Evolutionary conservation across 2,113 vertebrate genomes (phyloP).

Genomic region (Barbus barbus): DNA sequence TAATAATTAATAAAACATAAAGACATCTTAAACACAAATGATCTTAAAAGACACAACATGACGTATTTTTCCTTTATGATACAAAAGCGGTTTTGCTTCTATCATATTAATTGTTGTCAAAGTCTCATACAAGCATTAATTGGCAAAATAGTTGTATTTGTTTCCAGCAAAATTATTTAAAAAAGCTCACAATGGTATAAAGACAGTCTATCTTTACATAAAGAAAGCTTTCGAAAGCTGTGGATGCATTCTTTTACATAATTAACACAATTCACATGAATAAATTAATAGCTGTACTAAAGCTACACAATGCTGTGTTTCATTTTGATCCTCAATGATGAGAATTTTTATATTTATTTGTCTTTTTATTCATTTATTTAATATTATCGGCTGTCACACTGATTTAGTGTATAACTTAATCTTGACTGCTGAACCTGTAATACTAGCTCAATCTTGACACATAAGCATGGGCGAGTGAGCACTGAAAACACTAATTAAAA

Average conservation of each 20-base stretch:
- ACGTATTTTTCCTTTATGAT: too few species aligned
- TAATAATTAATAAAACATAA: background rate
- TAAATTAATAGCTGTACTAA: background rate
- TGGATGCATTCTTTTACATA: background rate
- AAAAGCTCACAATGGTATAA: background rate
- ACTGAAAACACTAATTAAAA: conserved; percentile 49
- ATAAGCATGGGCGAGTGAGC: conserved; percentile 22
- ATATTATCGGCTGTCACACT: background rate
- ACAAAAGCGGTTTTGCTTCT: too few species aligned
- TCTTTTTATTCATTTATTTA: background rate
- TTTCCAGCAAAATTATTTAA: background rate
- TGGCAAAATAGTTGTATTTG: background rate
- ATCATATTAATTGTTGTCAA: too few species aligned
- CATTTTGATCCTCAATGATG: background rate
- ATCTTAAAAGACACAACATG: too few species aligned
- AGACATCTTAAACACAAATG: too few species aligned
- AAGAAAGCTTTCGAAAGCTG: background rate
- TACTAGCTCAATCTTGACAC: conserved; percentile 10
- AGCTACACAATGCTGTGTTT: background rate
- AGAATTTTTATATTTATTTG: background rate
- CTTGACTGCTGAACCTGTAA: background rate
- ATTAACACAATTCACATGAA: background rate
- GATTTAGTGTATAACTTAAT: conserved; percentile 9
- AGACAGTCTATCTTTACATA: background rate
- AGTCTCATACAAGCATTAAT: background rate